Conservation (phyloP, 1,140 invertebrate genomes). For the Euglossa dilemma region DNA sequence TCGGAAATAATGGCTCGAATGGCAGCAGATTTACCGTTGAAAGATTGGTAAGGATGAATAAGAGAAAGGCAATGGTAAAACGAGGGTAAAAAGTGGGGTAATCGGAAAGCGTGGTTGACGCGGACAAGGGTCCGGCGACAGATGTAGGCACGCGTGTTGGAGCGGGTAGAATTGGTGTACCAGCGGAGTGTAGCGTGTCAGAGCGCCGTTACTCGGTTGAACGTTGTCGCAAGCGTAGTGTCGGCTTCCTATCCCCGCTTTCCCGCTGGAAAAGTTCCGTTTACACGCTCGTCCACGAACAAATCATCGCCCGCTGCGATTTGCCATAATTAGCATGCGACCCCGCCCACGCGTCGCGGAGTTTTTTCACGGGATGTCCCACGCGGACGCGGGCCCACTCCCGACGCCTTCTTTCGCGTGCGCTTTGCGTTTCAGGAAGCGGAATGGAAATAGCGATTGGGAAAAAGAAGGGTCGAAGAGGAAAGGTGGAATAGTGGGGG, state of each 20-base stretch:
- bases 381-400: background rate
- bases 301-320: conserved; percentile 48
- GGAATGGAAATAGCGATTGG: too few species aligned
- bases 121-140: background rate
- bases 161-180: conserved; percentile 1
- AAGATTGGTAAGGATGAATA: background rate
- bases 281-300: conserved; percentile 35
- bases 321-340: conserved; percentile 42
- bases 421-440: too few species aligned
- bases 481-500: too few species aligned
- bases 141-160: conserved; percentile 7
- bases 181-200: conserved; percentile 16
- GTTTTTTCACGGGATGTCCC: background rate
- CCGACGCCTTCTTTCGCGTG: too few species aligned
- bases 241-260: conserved; percentile 8
- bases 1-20: too few species aligned
- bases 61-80: background rate
- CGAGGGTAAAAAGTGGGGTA: background rate
- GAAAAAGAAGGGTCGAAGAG: too few species aligned
- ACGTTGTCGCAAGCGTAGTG: conserved; percentile 9
- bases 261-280: conserved; percentile 21
- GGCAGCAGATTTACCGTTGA: too few species aligned
- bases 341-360: background rate
- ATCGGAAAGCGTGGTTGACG: background rate
- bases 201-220: conserved; percentile 11